A percentile compares a stretch with the other conserved stretches of the same genome.
Evolutionary conservation across 2,797 vertebrate species (phyloP).

Genomic region (Glossophaga mutica): DNA sequence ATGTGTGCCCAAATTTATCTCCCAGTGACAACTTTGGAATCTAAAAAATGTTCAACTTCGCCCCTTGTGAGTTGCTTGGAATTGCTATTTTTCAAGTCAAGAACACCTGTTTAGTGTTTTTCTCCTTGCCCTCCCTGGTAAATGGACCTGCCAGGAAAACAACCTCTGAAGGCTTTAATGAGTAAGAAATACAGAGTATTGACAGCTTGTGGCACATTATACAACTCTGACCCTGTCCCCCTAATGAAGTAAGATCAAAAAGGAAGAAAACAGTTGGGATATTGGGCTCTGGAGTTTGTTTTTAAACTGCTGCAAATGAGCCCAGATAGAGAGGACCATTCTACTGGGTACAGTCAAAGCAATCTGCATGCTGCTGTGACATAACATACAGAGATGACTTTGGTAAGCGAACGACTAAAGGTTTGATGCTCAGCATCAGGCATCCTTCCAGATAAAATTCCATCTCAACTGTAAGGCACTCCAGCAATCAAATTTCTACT

Average conservation of each 20-base stretch:
- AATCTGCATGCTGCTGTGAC: slow-evolving; percentile 55
- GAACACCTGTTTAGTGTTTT: slow-evolving; percentile 73
- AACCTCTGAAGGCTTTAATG: slow-evolving; percentile 65
- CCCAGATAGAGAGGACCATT: slow-evolving; percentile 22
- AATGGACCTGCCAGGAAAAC: slow-evolving; percentile 54
- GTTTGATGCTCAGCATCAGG: slow-evolving; percentile 56
- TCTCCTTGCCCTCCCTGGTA: slow-evolving; percentile 33
- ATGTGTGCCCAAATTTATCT: slow-evolving; percentile 68
- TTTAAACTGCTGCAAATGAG: slow-evolving; percentile 63
- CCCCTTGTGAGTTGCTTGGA: slow-evolving; percentile 66
- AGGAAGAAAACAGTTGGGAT: slow-evolving; percentile 55
- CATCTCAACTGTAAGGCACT: not conserved
- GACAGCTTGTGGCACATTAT: slow-evolving; percentile 60
- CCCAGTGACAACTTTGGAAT: slow-evolving; percentile 67
- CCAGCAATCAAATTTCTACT: slow-evolving; percentile 29
- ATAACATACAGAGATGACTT: slow-evolving; percentile 48
- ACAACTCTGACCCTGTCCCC: slow-evolving; percentile 43
- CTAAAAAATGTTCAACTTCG: slow-evolving; percentile 63
- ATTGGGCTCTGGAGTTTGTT: slow-evolving; percentile 58
- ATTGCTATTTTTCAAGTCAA: slow-evolving; percentile 71
- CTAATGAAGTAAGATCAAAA: slow-evolving; percentile 67
- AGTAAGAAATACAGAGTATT: slow-evolving; percentile 61
- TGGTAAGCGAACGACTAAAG: slow-evolving; percentile 52
- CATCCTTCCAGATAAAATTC: slow-evolving; percentile 61
- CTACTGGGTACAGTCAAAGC: slow-evolving; percentile 60